Conservation (phyloP, 2,113 vertebrate genomes). For the Turnix velox region DNA sequence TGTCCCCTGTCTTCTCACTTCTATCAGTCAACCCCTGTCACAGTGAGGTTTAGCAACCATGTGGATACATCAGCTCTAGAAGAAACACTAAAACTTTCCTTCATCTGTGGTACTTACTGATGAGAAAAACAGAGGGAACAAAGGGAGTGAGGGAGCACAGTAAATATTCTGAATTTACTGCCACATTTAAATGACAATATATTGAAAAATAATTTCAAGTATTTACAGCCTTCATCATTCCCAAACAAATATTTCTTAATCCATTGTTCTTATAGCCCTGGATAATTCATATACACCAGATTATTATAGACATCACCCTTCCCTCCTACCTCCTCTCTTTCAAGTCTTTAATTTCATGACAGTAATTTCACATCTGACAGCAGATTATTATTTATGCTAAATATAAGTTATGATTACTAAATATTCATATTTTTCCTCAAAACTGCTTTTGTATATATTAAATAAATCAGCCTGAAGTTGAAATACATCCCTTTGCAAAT, state of each 20-base stretch:
- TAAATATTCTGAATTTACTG: background rate
- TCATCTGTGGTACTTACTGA: background rate
- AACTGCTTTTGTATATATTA: background rate
- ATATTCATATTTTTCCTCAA: background rate
- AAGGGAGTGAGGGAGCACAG: background rate
- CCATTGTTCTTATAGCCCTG: background rate
- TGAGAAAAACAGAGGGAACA: background rate
- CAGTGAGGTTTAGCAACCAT: background rate
- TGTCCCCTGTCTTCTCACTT: background rate
- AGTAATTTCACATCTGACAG: background rate
- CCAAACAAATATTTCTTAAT: background rate
- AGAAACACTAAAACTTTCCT: background rate
- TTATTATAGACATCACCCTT: background rate
- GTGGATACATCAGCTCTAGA: fast-evolving
- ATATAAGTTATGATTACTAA: background rate
- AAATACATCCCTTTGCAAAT: background rate
- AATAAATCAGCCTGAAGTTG: background rate
- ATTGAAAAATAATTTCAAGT: background rate
- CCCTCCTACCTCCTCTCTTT: background rate
- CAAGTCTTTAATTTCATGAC: background rate
- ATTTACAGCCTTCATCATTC: background rate
- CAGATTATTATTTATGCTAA: background rate
- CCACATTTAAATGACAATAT: background rate
- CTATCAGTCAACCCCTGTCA: background rate
- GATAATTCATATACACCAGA: background rate